Percentiles rank a stretch among this genome's conserved stretches.
phyloP scores from a whole-genome alignment of 2,113 vertebrate species.

The Mormoops blainvillei region DNA sequence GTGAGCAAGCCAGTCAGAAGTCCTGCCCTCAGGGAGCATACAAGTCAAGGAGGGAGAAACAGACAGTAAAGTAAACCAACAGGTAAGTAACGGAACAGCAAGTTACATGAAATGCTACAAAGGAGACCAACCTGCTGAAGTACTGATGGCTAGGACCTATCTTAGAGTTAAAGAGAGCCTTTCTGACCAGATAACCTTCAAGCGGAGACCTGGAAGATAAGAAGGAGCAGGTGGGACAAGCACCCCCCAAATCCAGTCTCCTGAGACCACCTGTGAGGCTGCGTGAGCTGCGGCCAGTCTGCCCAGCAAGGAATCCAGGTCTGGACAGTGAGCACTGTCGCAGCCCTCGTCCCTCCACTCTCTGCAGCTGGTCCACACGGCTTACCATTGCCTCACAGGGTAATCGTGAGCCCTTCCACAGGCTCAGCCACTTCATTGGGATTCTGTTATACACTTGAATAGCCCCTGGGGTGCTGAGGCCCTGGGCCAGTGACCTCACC shows the following conservation, averaged over 20 bases:
- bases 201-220: background rate
- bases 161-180: background rate
- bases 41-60: background rate
- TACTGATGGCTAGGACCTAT: background rate
- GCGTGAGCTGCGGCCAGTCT: background rate
- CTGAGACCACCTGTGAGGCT: background rate
- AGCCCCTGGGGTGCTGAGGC: background rate
- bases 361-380: background rate
- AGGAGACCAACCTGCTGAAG: background rate
- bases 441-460: background rate
- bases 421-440: accelerated
- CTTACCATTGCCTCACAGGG: background rate
- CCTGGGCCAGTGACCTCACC: background rate
- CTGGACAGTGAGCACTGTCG: background rate
- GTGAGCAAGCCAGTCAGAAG: background rate
- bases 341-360: accelerated
- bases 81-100: no score
- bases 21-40: background rate
- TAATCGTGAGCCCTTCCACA: background rate
- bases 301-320: background rate
- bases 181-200: background rate
- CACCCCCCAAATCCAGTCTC: background rate
- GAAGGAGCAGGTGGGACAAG: background rate
- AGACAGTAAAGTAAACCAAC: background rate
- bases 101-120: background rate